Evolutionary conservation across 2,888 invertebrate species (phyloP).

Genomic region (Exocentrus adspersus): DNA sequence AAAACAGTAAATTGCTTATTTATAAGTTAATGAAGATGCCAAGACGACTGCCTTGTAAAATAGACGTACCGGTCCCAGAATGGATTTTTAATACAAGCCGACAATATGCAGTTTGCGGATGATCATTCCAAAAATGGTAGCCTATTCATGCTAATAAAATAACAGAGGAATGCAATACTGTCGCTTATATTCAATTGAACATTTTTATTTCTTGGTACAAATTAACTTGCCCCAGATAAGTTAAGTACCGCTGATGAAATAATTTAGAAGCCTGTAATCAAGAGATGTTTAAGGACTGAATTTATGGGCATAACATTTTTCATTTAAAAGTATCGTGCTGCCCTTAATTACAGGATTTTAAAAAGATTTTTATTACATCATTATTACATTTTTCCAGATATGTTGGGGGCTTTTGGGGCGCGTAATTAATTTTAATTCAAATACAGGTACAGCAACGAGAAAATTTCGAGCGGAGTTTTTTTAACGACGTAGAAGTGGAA

Average conservation of each 20-base stretch:
- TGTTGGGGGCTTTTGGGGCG: no score
- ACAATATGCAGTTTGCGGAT: constrained; percentile 2
- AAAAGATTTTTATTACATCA: no score
- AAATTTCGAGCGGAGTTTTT: no score
- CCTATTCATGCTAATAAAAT: constrained; percentile 12
- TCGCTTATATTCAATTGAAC: background rate
- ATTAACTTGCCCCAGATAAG: constrained; percentile 8
- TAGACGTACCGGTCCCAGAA: constrained; percentile 15
- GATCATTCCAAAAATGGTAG: constrained; percentile 3
- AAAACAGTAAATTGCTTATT: constrained; percentile 14
- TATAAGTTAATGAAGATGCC: constrained; percentile 21
- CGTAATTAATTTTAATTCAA: no score
- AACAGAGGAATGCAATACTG: constrained; percentile 9
- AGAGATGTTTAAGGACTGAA: no score
- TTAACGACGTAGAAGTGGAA: no score
- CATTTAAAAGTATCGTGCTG: no score
- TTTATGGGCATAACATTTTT: no score
- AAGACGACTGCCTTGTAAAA: constrained; percentile 2
- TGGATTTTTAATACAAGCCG: constrained; percentile 13
- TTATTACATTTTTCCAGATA: no score
- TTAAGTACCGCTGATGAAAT: constrained; percentile 5
- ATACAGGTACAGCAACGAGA: no score
- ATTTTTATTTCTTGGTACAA: constrained; percentile 5
- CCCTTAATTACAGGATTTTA: no score
- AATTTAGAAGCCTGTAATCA: background rate